Conservation (phyloP, 2,113 vertebrate genomes). For the Limanda limanda region DNA sequence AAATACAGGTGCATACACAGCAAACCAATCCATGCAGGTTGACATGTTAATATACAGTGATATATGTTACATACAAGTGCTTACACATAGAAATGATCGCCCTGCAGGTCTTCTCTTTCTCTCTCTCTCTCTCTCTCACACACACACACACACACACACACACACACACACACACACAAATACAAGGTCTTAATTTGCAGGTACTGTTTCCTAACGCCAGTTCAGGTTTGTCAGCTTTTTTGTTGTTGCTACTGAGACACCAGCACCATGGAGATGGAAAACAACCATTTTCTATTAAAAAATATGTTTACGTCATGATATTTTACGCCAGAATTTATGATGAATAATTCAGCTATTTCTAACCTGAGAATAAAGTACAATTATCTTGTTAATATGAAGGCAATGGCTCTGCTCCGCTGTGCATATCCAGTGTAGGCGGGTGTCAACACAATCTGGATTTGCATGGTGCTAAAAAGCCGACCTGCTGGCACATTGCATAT, state of each 20-base stretch:
- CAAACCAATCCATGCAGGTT: slow-evolving; percentile 23
- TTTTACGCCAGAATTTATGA: background rate
- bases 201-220: slow-evolving; percentile 17
- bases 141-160: slow-evolving; percentile 7
- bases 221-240: slow-evolving; percentile 66
- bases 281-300: slow-evolving; percentile 1
- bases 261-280: slow-evolving; percentile 7
- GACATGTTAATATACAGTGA: slow-evolving; percentile 25
- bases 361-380: background rate
- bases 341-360: too few species aligned
- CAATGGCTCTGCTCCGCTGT: too few species aligned
- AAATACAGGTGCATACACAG: slow-evolving; percentile 44
- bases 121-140: background rate
- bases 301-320: background rate
- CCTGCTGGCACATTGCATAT: slow-evolving; percentile 6
- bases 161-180: background rate
- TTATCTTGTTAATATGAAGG: background rate
- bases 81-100: slow-evolving; percentile 16
- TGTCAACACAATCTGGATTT: background rate
- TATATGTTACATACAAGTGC: slow-evolving; percentile 29
- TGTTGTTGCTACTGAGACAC: slow-evolving; percentile 26
- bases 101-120: background rate
- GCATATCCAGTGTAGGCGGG: too few species aligned
- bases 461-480: background rate
- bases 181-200: slow-evolving; percentile 16